Evolutionary conservation across 2,113 vertebrate genomes (phyloP).

Genomic region (Urocolius indicus): DNA sequence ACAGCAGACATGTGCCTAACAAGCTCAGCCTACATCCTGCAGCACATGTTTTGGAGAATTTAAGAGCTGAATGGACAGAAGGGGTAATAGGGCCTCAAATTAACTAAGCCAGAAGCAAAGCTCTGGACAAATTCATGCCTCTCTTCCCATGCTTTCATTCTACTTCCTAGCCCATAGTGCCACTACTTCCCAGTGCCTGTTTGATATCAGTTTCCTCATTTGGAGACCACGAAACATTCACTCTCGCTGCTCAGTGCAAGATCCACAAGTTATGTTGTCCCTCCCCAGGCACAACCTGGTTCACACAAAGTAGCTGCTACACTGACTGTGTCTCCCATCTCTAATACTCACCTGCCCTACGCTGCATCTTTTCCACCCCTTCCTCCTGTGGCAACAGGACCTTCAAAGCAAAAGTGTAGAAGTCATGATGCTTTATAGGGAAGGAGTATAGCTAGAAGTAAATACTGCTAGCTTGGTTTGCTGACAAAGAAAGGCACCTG

Average conservation of each 20-base stretch:
- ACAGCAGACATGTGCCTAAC: not conserved
- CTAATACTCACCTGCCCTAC: not conserved
- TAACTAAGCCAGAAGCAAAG: not conserved
- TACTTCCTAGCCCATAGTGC: no score
- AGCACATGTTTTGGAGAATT: not conserved
- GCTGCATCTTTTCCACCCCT: not conserved
- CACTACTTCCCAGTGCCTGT: not conserved
- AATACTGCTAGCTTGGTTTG: not conserved
- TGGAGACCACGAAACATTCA: not conserved
- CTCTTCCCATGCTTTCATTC: not conserved
- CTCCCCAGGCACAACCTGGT: not conserved
- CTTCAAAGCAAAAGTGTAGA: fast-evolving
- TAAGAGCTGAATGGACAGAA: not conserved
- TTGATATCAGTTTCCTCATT: not conserved
- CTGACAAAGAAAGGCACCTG: not conserved
- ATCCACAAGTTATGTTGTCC: fast-evolving
- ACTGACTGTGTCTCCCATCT: not conserved
- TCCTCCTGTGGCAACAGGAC: not conserved
- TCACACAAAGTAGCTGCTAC: no score
- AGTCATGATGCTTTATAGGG: not conserved
- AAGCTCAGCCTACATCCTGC: not conserved
- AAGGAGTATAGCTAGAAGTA: not conserved
- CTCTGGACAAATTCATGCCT: not conserved
- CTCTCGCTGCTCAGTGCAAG: not conserved
- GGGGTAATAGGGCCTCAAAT: not conserved